Evolutionary conservation across 2,113 vertebrate genomes (phyloP).

Genomic region (Platysteira castanea): DNA sequence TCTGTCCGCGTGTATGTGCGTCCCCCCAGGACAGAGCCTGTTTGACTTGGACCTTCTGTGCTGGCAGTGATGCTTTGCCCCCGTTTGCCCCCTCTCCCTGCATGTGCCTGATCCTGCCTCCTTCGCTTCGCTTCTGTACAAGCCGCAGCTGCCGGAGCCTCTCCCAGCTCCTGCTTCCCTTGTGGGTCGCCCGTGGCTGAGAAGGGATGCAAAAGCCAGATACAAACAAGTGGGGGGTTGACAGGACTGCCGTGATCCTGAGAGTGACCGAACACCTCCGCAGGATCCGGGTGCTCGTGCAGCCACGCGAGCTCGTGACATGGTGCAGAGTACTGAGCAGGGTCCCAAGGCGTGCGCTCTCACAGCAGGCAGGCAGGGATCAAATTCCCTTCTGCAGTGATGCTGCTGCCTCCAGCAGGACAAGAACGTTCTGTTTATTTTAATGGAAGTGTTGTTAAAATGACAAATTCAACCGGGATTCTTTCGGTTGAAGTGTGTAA

Average conservation of each 20-base stretch:
- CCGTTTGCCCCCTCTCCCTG: neutral
- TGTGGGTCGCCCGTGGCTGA: neutral
- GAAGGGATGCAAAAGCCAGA: constrained; percentile 29
- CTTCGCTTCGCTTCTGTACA: neutral
- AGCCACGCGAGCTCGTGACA: neutral
- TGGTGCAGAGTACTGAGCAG: constrained; percentile 41
- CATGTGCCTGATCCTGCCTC: constrained; percentile 16
- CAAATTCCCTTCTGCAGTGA: neutral
- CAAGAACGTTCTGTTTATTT: neutral
- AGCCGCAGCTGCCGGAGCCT: neutral
- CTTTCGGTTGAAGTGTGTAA: neutral
- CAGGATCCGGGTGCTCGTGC: neutral
- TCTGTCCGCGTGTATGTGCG: constrained; percentile 24
- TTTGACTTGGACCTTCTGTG: neutral
- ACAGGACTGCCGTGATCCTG: neutral
- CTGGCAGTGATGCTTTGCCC: neutral
- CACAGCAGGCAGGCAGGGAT: neutral
- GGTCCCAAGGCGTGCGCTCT: neutral
- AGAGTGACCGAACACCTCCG: neutral
- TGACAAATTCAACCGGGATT: neutral
- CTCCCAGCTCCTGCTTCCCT: neutral
- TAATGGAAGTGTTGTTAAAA: neutral
- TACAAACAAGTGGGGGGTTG: neutral
- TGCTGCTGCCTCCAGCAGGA: neutral
- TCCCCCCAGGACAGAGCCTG: neutral